Evolutionary conservation across 92 coral and sea anemone species (phyloP).

Genomic region (Zoanthus gigantus): DNA sequence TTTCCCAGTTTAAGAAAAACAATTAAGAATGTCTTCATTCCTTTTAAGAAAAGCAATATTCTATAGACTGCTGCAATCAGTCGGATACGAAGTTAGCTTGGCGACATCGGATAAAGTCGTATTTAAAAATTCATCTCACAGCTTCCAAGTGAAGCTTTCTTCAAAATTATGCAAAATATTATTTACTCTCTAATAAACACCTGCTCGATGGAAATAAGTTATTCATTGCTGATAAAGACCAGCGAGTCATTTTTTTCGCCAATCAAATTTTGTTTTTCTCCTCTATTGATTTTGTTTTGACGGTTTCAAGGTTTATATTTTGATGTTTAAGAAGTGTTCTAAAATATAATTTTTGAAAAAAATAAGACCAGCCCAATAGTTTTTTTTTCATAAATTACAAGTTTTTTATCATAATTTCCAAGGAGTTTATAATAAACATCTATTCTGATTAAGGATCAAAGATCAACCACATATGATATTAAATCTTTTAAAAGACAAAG

Average conservation of each 20-base stretch:
- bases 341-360: too few relatives aligned
- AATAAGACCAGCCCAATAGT: too few relatives aligned
- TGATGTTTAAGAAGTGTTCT: too few relatives aligned
- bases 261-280: constrained; percentile 23
- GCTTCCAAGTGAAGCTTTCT: constrained; percentile 8
- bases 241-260: constrained; percentile 18
- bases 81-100: not conserved
- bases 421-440: too few relatives aligned
- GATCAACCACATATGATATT: too few relatives aligned
- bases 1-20: not conserved
- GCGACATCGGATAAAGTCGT: not conserved
- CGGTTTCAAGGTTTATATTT: not conserved
- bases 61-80: not conserved
- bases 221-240: constrained; percentile 38
- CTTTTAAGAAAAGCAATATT: not conserved
- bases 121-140: constrained; percentile 22
- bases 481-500: too few relatives aligned
- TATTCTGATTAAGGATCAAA: too few relatives aligned
- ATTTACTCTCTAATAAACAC: constrained; percentile 40
- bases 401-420: too few relatives aligned
- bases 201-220: constrained; percentile 40
- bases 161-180: constrained; percentile 29
- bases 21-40: not conserved
- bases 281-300: not conserved
- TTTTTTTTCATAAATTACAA: too few relatives aligned